Percentiles rank a stretch among this genome's conserved stretches.
phyloP scores from a whole-genome alignment of 2,888 invertebrate species.

The Lacanobia oleracea region DNA sequence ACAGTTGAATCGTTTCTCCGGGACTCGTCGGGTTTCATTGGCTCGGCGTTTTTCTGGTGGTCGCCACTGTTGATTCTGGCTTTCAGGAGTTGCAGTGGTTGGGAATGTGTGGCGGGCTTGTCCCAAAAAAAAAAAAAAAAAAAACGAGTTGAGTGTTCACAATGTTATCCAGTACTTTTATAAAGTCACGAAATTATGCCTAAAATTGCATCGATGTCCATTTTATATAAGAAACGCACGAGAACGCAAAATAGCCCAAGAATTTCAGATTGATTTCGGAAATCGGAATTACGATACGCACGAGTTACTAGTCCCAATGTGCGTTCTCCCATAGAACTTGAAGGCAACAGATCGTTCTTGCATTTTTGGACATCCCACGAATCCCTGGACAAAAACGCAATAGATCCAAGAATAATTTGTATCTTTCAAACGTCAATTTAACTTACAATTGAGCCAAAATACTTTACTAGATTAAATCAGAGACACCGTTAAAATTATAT shows the following conservation, averaged over 20 bases:
- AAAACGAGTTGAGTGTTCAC: neutral
- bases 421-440: neutral
- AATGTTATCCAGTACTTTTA: neutral
- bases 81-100: no score
- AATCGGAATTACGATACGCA: neutral
- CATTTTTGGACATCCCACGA: no score
- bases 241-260: neutral
- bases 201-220: neutral
- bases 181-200: no score
- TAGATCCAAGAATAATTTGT: neutral
- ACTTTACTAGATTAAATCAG: constrained; percentile 1
- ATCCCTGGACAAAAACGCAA: neutral
- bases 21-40: no score
- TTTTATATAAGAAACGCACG: neutral
- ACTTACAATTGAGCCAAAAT: constrained; percentile 8
- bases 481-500: constrained; percentile 1
- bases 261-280: neutral
- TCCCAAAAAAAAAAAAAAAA: no score
- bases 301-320: no score
- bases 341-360: neutral
- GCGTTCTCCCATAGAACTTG: neutral
- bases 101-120: no score
- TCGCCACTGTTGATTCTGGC: no score
- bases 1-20: no score
- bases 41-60: no score